Percentiles rank a stretch among this genome's conserved stretches.
Conservation (phyloP, 2,113 vertebrate species). For the Boleophthalmus pectinirostris region DNA sequence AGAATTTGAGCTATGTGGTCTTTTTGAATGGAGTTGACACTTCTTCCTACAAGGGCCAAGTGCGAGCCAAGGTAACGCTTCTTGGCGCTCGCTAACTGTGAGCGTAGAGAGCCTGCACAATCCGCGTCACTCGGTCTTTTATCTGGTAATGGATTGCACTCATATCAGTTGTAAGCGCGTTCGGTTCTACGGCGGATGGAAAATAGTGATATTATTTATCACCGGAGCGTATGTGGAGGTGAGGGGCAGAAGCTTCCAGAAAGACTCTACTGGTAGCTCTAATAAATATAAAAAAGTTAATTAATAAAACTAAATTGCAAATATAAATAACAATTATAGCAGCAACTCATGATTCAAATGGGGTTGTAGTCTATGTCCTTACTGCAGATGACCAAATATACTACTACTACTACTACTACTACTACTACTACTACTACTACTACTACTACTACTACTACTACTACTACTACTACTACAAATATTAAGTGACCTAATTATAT, state of each 20-base stretch:
- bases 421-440: too few species aligned
- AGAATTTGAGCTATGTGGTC: neutral
- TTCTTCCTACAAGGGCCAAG: constrained; percentile 8
- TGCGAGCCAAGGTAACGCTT: constrained; percentile 23
- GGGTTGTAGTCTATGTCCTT: too few species aligned
- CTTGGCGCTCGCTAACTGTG: neutral
- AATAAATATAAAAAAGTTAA: too few species aligned
- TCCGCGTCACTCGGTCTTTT: neutral
- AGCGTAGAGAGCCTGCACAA: neutral
- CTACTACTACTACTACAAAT: too few species aligned
- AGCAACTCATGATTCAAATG: too few species aligned
- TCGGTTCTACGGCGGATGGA: neutral
- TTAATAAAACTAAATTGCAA: too few species aligned
- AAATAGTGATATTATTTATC: neutral
- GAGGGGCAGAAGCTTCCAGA: neutral
- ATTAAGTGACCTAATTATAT: too few species aligned
- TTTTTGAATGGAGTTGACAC: constrained; percentile 8
- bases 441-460: too few species aligned
- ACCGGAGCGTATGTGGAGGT: neutral
- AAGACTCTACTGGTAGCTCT: too few species aligned
- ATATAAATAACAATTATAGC: too few species aligned
- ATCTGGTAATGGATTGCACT: constrained; percentile 1
- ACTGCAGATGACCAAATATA: too few species aligned
- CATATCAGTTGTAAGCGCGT: neutral
- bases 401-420: too few species aligned